These are phyloP conservation scores for Drosophila azteca DNA, from an alignment of 1,140 invertebrate genomes.

Conservation along the genomic window DNA sequence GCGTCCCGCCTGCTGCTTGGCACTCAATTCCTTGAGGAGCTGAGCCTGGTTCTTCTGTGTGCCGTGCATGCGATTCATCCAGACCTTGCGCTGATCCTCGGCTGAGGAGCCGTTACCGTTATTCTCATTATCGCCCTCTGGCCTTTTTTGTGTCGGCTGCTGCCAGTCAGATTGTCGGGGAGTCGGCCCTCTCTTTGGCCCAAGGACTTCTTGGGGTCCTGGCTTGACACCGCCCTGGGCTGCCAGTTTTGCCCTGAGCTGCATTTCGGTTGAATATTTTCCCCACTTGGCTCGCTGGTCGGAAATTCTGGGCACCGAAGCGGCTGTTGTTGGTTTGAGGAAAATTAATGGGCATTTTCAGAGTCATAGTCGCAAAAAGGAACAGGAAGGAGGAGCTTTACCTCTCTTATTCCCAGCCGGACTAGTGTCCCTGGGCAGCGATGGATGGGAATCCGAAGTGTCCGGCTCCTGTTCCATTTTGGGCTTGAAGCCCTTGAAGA, in stretches of 20 bases:
- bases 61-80: constrained; percentile 70
- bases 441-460: no score
- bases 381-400: no score
- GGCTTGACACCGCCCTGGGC: background rate
- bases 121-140: background rate
- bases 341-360: no score
- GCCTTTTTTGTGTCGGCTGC: background rate
- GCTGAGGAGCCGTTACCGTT: constrained; percentile 36
- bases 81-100: constrained; percentile 46
- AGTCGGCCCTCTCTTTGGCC: background rate
- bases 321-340: no score
- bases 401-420: no score
- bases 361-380: no score
- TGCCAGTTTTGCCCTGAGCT: constrained; percentile 16
- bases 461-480: no score
- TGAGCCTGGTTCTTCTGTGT: constrained; percentile 53
- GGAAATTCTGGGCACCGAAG: constrained; percentile 18
- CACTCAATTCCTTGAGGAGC: constrained; percentile 63
- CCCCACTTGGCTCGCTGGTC: constrained; percentile 67
- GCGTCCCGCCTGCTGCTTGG: constrained; percentile 62
- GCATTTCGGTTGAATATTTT: constrained; percentile 54
- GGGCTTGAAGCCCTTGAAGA: no score
- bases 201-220: background rate
- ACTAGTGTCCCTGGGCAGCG: no score
- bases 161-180: constrained; percentile 2